Base-by-base conservation (phyloP, 2,888 invertebrate species). In the Temnothorax unifasciatus region DNA sequence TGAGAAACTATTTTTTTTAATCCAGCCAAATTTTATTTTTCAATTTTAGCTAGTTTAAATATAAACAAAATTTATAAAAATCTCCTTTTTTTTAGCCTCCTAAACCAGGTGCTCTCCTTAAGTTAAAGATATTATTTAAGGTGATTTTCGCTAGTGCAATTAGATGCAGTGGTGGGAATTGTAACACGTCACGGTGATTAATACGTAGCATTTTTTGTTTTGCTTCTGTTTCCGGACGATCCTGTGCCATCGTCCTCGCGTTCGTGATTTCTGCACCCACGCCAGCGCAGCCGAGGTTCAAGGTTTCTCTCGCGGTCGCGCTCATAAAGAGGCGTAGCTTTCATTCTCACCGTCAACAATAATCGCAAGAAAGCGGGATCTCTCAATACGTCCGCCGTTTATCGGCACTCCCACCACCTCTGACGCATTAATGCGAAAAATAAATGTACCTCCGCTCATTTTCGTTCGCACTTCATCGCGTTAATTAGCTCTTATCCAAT, bases 401-500 rank as follows among this genome's bases (percentile, higher is more conserved):
- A 85, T 89, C 86, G 87, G 73, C 79, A 57, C 21, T 63, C 71
- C 64, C 83, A 71, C 64, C 83, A 71, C 71, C 66, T 18, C 52
- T 3, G n/a, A 38, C 61, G 41, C 73, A n/a, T 64, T 83, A 74
- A 74, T 69, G 64, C 79, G 52, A 68, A 76, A 77, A 76, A 77
- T 47, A 25, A 54, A 54, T 57, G 57, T 21, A 41, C n/a, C 21
- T 13, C 1, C n/a, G 34, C 57, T 34, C n/a, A 52, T 44, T 61
- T 54, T 47, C 25, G 52, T 77, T 3, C 38, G 47, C 71, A 57
- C 21, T 11, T 21, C 54, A 63, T 74, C 25, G 25, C 38, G 59
- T 74, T 86, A 90, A 90, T 90, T 90, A 88, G 76, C 66, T 29
- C 71, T 34, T 47, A 68, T 54, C 50, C 71, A 75, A 82, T 85